Percentiles rank a stretch among this genome's conserved stretches.
Evolutionary conservation across 2,113 vertebrate genomes (phyloP).

Genomic region (Ivindomyrus marchei): DNA sequence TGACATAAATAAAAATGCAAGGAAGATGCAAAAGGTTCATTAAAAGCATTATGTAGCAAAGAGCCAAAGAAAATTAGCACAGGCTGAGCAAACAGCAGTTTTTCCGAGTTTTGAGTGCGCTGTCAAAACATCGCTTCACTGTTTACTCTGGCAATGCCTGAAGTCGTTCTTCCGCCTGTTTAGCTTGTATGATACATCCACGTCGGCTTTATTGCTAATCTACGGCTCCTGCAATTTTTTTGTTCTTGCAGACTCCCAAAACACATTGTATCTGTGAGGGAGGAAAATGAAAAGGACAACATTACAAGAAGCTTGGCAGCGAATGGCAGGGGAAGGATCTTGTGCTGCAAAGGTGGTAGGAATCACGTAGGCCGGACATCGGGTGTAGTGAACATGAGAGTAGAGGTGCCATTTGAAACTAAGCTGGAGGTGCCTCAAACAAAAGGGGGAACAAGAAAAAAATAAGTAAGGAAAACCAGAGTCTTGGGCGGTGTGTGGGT

Average conservation of each 20-base stretch:
- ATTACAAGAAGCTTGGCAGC: not conserved
- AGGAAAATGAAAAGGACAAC: not conserved
- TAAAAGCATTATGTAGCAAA: conserved; percentile 29
- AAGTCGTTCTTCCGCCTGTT: not conserved
- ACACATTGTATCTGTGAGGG: not conserved
- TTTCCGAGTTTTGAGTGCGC: not conserved
- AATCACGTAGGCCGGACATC: not conserved
- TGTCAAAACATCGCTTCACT: not conserved
- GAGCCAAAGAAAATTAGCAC: conserved; percentile 6
- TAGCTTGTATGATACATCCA: not conserved
- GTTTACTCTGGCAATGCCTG: not conserved
- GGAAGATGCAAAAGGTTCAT: conserved; percentile 25
- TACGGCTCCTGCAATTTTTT: not conserved
- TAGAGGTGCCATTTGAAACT: not conserved
- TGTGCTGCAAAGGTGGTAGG: not conserved
- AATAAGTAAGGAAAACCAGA: not conserved
- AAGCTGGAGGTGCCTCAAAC: not conserved
- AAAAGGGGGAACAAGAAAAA: not conserved
- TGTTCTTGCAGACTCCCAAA: not conserved
- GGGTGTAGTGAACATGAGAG: not conserved
- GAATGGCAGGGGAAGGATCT: not conserved
- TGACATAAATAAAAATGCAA: conserved; percentile 29
- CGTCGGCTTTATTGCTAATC: not conserved
- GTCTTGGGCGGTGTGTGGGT: not conserved
- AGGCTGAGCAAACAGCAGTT: not conserved